A percentile compares a stretch with the other conserved stretches of the same genome.
phyloP scores from a whole-genome alignment of 2,113 vertebrate species.

The Mohoua ochrocephala region DNA sequence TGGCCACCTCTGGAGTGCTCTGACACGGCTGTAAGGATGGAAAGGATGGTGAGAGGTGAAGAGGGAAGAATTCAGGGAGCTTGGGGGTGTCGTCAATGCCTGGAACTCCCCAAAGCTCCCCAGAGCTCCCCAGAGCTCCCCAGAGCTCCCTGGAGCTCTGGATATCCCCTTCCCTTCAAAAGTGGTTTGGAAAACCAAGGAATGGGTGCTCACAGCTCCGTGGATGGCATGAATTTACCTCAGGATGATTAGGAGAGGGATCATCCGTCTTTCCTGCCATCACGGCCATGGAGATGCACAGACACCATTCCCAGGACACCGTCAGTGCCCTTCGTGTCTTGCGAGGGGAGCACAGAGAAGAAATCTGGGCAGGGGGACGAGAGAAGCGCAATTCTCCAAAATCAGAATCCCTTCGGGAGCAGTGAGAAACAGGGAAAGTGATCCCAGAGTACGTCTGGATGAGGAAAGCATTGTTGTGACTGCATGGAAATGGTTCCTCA shows the following conservation, averaged over 20 bases:
- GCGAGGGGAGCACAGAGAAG: rapidly evolving
- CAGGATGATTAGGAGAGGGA: background rate
- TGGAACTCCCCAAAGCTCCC: background rate
- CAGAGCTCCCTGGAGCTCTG: background rate
- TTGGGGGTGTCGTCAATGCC: rapidly evolving
- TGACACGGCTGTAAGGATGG: rapidly evolving
- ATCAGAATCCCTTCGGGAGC: background rate
- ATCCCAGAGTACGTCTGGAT: background rate
- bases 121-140: background rate
- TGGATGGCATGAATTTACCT: background rate
- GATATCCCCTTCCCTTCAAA: background rate
- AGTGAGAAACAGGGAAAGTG: background rate
- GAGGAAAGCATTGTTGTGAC: background rate
- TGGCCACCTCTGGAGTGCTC: rapidly evolving
- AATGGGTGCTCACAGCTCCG: background rate
- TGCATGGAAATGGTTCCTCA: background rate
- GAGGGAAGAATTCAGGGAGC: background rate
- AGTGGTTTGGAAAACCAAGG: background rate
- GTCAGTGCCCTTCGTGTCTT: background rate
- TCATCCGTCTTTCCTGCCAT: background rate
- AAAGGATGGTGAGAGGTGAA: background rate
- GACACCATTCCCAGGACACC: background rate
- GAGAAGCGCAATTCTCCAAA: background rate
- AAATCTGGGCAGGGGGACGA: rapidly evolving
- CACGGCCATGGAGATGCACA: rapidly evolving